Evolutionary conservation across 2,113 vertebrate species (phyloP).

Genomic region (Eretmodus cyanostictus): DNA sequence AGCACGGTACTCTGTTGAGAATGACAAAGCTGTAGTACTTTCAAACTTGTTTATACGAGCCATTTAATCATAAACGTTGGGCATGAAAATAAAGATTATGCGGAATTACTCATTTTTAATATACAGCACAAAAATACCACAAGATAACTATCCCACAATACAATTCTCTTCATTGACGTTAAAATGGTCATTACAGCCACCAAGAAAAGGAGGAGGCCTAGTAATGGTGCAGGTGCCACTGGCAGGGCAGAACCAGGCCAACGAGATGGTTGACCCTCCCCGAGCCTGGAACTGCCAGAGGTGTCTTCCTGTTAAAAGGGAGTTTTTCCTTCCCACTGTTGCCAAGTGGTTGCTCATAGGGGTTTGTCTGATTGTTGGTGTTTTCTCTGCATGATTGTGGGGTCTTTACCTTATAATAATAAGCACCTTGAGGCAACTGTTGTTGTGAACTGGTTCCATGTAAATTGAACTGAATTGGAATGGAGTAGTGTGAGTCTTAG

Average conservation of each 20-base stretch:
- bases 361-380: not conserved
- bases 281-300: not conserved
- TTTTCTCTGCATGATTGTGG: not conserved
- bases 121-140: not conserved
- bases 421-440: not conserved
- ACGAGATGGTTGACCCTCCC: not conserved
- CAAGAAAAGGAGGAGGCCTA: not conserved
- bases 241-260: not conserved
- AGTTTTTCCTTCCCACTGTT: not conserved
- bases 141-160: not conserved
- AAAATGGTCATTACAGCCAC: not conserved
- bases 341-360: not conserved
- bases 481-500: fast-evolving
- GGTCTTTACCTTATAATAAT: fast-evolving
- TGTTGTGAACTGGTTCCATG: not conserved
- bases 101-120: not conserved
- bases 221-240: not conserved
- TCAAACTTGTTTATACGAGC: not conserved
- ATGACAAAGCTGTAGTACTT: not conserved
- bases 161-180: not conserved
- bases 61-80: not conserved
- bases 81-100: not conserved
- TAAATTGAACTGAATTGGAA: not conserved
- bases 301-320: not conserved
- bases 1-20: not conserved